phyloP scores from a whole-genome alignment of 1,140 invertebrate species.

The Drosophila saltans region DNA sequence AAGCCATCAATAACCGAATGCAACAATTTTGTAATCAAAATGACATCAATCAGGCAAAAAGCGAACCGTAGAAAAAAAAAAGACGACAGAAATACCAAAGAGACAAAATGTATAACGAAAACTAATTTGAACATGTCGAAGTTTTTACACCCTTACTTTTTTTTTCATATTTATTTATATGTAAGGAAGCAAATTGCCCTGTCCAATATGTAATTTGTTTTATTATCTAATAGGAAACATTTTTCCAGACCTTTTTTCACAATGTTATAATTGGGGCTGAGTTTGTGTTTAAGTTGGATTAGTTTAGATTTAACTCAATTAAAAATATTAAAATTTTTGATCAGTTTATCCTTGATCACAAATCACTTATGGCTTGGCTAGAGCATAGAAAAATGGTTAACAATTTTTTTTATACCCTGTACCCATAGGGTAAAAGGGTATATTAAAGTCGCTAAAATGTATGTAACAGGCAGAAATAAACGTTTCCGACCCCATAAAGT shows the following conservation, averaged over 20 bases:
- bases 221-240: neutral
- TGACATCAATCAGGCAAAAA: slow-evolving; percentile 59
- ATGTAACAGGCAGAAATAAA: too few relatives aligned
- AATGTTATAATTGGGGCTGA: too few relatives aligned
- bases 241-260: too few relatives aligned
- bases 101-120: neutral
- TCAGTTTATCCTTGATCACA: too few relatives aligned
- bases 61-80: neutral
- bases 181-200: neutral
- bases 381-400: neutral
- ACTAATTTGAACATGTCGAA: neutral
- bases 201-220: neutral
- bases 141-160: slow-evolving; percentile 5
- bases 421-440: too few relatives aligned
- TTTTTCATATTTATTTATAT: neutral
- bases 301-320: too few relatives aligned
- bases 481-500: too few relatives aligned
- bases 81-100: neutral
- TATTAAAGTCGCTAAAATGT: too few relatives aligned
- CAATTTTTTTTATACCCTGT: slow-evolving; percentile 26
- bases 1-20: slow-evolving; percentile 53
- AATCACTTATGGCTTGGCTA: too few relatives aligned
- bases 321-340: too few relatives aligned
- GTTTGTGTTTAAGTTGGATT: too few relatives aligned
- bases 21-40: slow-evolving; percentile 63